Conservation (phyloP, 2,797 vertebrate species). For the Etheostoma nigrum region DNA sequence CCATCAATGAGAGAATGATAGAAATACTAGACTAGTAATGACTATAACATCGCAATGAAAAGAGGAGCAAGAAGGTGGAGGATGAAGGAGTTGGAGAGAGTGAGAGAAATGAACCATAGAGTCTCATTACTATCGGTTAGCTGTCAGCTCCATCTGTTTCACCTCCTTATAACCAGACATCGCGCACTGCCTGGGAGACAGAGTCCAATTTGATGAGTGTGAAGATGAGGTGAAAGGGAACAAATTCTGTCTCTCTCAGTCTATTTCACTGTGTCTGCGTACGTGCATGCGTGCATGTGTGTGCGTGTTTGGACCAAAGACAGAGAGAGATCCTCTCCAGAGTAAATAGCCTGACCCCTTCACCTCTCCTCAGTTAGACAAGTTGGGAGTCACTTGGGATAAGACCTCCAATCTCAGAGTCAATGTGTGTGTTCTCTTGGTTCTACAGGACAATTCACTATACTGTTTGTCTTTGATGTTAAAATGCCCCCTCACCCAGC, state of each 20-base stretch:
- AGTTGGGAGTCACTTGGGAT: conserved; percentile 30
- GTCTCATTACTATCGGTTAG: conserved; percentile 48
- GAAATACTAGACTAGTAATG: conserved; percentile 1
- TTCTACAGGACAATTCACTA: not conserved
- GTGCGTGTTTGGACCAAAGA: conserved; percentile 25
- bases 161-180: conserved; percentile 33
- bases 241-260: conserved; percentile 16
- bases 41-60: not conserved
- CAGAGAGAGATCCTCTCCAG: conserved; percentile 21
- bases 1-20: conserved; percentile 16
- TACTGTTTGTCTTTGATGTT: conserved; percentile 5
- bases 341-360: conserved; percentile 30
- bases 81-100: not conserved
- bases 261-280: conserved; percentile 13
- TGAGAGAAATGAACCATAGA: conserved; percentile 22
- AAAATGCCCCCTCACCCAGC: not conserved
- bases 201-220: conserved; percentile 49
- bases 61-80: not conserved
- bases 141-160: conserved; percentile 41
- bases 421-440: not conserved
- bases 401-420: conserved; percentile 17
- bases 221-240: conserved; percentile 54
- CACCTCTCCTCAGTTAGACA: conserved; percentile 37
- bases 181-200: conserved; percentile 1
- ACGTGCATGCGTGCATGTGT: not conserved